phyloP scores from a whole-genome alignment of 2,797 vertebrate species.

The Hyperoplus immaculatus region DNA sequence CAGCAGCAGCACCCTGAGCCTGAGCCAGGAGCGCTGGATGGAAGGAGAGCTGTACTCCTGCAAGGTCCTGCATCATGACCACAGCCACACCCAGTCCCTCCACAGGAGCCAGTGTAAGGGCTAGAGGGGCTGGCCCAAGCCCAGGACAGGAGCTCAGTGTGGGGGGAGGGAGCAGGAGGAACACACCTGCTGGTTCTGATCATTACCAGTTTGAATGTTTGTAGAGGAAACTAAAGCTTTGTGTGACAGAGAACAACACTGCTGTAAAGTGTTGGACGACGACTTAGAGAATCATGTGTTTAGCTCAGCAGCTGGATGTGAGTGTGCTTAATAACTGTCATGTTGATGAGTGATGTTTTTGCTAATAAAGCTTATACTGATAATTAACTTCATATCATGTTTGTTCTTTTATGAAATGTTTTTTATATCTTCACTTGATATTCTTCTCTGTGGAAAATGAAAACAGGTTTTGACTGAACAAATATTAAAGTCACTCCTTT shows the following conservation, averaged over 20 bases:
- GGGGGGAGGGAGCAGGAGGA: constrained; percentile 20
- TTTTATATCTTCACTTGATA: neutral
- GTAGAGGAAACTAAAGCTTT: constrained; percentile 31
- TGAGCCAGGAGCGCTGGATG: neutral
- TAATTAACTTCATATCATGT: neutral
- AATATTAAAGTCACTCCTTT: neutral
- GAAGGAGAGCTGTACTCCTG: neutral
- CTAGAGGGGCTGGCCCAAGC: constrained; percentile 32
- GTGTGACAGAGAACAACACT: constrained; percentile 20
- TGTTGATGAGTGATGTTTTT: constrained; percentile 6
- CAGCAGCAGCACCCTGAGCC: too few relatives aligned
- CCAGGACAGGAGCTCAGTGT: constrained; percentile 29
- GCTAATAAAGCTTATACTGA: constrained; percentile 23
- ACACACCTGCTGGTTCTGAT: constrained; percentile 19
- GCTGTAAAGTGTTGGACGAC: constrained; percentile 25
- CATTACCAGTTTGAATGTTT: constrained; percentile 10
- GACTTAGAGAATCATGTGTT: constrained; percentile 14
- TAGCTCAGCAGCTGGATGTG: constrained; percentile 15
- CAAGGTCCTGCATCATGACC: too few relatives aligned
- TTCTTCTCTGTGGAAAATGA: neutral
- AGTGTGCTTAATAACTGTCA: constrained; percentile 29
- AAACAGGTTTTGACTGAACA: neutral
- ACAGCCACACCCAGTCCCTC: too few relatives aligned
- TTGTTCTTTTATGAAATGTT: neutral
- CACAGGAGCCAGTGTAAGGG: constrained; percentile 43